Evolutionary conservation across 2,113 vertebrate genomes (phyloP), one percentile per base, ranked within the genome.

Genomic region (Hystrix brachyura): DNA sequence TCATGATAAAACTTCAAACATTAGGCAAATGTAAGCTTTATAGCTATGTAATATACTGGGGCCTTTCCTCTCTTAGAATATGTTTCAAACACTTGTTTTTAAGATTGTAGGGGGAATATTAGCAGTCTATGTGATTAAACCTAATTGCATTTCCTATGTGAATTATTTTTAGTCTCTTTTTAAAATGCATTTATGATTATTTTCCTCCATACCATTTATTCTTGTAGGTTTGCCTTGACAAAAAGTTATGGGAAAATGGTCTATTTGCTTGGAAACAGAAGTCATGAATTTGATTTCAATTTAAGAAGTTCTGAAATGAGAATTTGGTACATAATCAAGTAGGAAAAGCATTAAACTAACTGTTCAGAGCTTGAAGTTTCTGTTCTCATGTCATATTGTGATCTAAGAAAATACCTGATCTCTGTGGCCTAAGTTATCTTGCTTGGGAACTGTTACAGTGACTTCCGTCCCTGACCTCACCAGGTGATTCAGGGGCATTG

Each of bases 101-200:
- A 79, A 98, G 93, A 96, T 95, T 97, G 72, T 95, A 94, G 60
- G 84, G 71, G 64, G 85, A 94, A 62, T 91, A 95, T 95, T 97
- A 96, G 59, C 95, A 85, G 96, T 97, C 92, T 93, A 5, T 98
- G 60, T 97, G 98, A 98, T 98, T 98, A 97, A 98, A 97, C 92
- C 27, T 98, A 98, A 98, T 98, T 98, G 76, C 64, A 97, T 98
- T 98, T 98, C 96, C 95, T 97, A n/a, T 97, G 51, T 95, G 76
- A 97, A 97, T 98, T 98, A 94, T 97, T 98, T 98, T 98, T 97
- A 97, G 84, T 95, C 95, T 98, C 55, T 93, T 97, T 87, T 97
- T 19, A 94, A 23, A 92, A 94, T 94, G 87, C 83, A 88, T 97
- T 97, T 97, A 84, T 97, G 83, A 89, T 97, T 97, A 95, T 97